A percentile compares a stretch with the other conserved stretches of the same genome.
Evolutionary conservation across 1,140 invertebrate species (phyloP).

Genomic region (Armadillidium nasatum): DNA sequence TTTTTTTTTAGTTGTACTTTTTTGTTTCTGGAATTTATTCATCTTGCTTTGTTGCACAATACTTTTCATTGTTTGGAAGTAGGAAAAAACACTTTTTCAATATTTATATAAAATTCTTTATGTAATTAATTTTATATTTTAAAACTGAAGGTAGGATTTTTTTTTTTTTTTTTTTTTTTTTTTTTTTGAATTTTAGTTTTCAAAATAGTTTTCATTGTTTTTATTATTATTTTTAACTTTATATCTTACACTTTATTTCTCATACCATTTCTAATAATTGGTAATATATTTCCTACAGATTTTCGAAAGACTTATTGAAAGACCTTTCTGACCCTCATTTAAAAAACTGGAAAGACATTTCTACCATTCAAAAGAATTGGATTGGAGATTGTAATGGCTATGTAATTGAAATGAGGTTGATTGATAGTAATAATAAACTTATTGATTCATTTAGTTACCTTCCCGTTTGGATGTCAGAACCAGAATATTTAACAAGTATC

Average conservation of each 20-base stretch:
- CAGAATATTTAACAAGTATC: conserved; percentile 67
- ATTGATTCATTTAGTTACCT: neutral
- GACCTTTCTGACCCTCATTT: conserved; percentile 46
- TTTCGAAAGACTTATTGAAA: conserved; percentile 56
- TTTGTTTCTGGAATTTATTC: too few relatives aligned
- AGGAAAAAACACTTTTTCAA: too few relatives aligned
- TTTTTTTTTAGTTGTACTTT: too few relatives aligned
- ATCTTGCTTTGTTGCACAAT: too few relatives aligned
- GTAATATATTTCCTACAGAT: conserved; percentile 58
- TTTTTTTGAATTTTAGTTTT: too few relatives aligned
- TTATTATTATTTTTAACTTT: too few relatives aligned
- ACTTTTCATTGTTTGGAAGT: too few relatives aligned
- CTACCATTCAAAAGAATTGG: conserved; percentile 88
- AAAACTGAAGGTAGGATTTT: too few relatives aligned
- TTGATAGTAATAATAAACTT: conserved; percentile 47
- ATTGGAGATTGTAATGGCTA: conserved; percentile 86
- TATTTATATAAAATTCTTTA: too few relatives aligned
- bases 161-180: neutral
- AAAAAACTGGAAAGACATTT: conserved; percentile 70
- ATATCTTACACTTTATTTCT: conserved; percentile 55
- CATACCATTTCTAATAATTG: conserved; percentile 59
- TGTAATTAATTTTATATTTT: too few relatives aligned
- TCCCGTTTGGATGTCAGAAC: conserved; percentile 68
- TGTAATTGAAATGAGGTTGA: conserved; percentile 65
- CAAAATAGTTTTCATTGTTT: neutral